Evolutionary conservation across 2,113 vertebrate species (phyloP).

Genomic region (Erythrocercus mccallii): DNA sequence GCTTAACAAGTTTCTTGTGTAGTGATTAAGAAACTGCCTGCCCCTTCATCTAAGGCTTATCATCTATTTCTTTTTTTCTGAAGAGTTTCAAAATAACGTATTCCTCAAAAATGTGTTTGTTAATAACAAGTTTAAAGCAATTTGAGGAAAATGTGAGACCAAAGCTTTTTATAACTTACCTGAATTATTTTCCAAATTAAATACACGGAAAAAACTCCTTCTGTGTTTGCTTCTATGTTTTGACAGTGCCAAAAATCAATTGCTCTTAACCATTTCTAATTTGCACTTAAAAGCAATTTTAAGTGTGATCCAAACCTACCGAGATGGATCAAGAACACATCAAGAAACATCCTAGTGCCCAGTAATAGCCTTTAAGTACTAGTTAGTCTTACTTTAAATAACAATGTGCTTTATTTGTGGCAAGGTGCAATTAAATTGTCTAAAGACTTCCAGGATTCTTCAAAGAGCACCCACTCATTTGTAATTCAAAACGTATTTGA

Average conservation of each 20-base stretch:
- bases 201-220: neutral
- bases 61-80: neutral
- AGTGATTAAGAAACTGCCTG: neutral
- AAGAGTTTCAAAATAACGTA: neutral
- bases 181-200: neutral
- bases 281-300: neutral
- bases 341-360: neutral
- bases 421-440: neutral
- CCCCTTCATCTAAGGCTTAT: neutral
- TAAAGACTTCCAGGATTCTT: neutral
- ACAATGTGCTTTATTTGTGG: neutral
- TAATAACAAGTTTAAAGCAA: neutral
- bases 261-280: neutral
- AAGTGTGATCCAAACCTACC: neutral
- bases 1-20: neutral
- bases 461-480: neutral
- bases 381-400: neutral
- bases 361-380: neutral
- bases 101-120: neutral
- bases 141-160: neutral
- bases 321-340: neutral
- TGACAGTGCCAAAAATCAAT: neutral
- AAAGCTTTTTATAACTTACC: neutral
- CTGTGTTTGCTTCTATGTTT: neutral
- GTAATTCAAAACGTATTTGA: neutral